Conservation (phyloP, 2,113 vertebrate genomes). For the Gallinago undulata region DNA sequence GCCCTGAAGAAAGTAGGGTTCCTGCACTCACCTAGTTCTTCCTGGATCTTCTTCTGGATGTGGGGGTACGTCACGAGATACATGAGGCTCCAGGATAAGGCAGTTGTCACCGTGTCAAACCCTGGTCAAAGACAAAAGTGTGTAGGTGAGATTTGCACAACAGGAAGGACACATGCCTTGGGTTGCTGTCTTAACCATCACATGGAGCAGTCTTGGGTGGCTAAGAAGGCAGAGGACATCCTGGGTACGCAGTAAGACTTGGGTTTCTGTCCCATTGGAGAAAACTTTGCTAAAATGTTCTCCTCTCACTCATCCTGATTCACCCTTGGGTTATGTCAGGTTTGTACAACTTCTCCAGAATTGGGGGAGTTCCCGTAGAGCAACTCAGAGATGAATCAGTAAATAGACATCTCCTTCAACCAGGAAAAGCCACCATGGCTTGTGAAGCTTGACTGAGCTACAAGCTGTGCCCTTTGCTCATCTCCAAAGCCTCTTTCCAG, state of each 20-base stretch:
- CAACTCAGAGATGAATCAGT: background rate
- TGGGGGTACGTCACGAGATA: constrained; percentile 82
- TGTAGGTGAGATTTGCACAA: background rate
- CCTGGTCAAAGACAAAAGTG: constrained; percentile 64
- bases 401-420: background rate
- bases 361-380: background rate
- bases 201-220: background rate
- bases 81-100: constrained; percentile 85
- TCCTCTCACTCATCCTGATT: background rate
- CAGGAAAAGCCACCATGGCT: background rate
- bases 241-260: background rate
- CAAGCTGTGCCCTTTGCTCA: accelerated
- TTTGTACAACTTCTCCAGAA: background rate
- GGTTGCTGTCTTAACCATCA: background rate
- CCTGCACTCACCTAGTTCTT: constrained; percentile 83
- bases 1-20: accelerated
- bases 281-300: background rate
- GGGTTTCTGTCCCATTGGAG: background rate
- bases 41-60: constrained; percentile 84
- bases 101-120: constrained; percentile 84
- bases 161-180: accelerated
- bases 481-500: background rate
- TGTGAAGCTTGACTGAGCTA: background rate
- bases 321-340: background rate
- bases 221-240: background rate